phyloP scores from a whole-genome alignment of 2,797 vertebrate species.

The Apodemus agrarius region DNA sequence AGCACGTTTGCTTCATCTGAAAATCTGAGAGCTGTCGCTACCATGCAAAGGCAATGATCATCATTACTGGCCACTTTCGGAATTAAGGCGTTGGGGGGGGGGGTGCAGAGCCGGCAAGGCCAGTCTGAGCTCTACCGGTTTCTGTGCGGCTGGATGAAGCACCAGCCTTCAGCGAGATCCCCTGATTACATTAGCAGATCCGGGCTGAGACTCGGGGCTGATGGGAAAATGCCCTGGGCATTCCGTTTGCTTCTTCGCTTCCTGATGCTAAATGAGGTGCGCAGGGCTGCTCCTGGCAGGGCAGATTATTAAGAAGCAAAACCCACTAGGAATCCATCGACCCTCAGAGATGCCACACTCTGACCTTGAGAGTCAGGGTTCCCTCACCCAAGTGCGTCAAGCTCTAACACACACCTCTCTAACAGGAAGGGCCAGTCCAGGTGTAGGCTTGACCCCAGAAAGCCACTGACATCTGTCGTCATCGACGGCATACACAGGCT shows the following conservation, averaged over 20 bases:
- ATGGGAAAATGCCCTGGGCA: background rate
- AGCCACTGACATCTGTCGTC: background rate
- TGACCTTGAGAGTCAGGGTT: background rate
- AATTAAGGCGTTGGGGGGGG: background rate
- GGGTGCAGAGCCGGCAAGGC: accelerated
- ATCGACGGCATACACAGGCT: background rate
- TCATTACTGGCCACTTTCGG: background rate
- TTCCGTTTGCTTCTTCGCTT: background rate
- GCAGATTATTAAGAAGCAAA: background rate
- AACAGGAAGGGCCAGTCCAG: background rate
- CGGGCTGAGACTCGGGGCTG: background rate
- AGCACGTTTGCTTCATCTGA: background rate
- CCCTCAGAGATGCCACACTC: background rate
- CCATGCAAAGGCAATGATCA: background rate
- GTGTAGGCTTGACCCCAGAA: background rate
- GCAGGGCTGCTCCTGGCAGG: background rate
- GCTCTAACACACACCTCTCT: accelerated
- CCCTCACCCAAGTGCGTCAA: accelerated
- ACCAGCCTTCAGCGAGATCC: background rate
- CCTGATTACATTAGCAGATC: background rate
- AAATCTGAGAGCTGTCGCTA: background rate
- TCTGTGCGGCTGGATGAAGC: accelerated
- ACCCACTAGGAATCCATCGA: background rate
- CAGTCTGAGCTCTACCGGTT: background rate
- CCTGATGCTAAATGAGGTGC: background rate